Evolutionary conservation across 2,113 vertebrate species (phyloP), one percentile per base, ranked within the genome.

Genomic region (Gnathonemus longibarbis): DNA sequence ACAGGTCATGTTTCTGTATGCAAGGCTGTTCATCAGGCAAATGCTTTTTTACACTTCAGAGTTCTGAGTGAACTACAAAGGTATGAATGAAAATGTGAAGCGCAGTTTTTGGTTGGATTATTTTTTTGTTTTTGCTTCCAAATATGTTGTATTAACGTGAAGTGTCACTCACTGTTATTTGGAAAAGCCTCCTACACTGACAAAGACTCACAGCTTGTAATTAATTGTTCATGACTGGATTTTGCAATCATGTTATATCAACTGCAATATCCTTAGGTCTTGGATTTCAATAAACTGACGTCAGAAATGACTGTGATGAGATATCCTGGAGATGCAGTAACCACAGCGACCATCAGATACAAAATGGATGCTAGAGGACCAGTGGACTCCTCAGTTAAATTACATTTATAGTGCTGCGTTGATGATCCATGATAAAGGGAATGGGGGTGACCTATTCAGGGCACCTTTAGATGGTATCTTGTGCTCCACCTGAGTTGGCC

Each of bases 261-360:
- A 87, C 42, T 58, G 80, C 77, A 48, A 35, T 5, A 42, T 58
- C 52, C 77, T 56, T 56, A 19, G 53, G 66, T 42, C 50, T 80
- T 52, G 86, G n/a, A n/a, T 89, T 58, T 89, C 45, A 58, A 42
- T 53, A 35, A 53, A 70, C 46, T 13, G 46, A 77, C 48, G 85
- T 52, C 62, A 74, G 21, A 49, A 66, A 42, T 31, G 2, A 77
- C 3, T n/a, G 31, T 66, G 27, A 91, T 90, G 83, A 31, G 90
- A 91, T 91, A 92, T 91, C 91, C 91, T 85, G 87, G 13, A 49
- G 39, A 87, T 52, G 62, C 31, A 62, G 85, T 53, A 24, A 88
- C 91, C 84, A 91, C 91, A 50, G 88, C 84, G 90, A 89, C 45
- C 35, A 45, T 11, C n/a, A 45, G 52, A 35, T 48, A 6, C 56